Base-by-base conservation (phyloP, 2,797 vertebrate species). In the Selene dorsalis region DNA sequence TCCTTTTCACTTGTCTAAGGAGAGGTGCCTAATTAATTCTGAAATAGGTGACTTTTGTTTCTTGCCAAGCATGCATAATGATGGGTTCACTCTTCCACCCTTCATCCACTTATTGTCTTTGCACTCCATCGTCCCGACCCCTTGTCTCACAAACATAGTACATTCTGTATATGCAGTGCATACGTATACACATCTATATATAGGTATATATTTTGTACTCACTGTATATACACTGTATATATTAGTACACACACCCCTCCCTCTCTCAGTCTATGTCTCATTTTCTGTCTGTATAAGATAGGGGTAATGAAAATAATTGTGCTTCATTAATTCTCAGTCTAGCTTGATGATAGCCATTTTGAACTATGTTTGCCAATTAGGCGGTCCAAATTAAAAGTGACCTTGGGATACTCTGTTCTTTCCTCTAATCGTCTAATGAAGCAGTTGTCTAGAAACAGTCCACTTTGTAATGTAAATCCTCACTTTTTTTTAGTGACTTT, bases 291-390 rank as follows among this genome's bases (percentile, higher is more conserved):
- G 94, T 95, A 93, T 96, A 93, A 94, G 95, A 96, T 95, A 95
- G 95, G 95, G 94, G 95, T 96, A 97, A 97, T 97, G 96, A 97
- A 97, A 97, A 97, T 97, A 96, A 97, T 97, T 96, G 95, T 96
- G 96, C 96, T 96, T 97, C 96, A 98, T 98, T 97, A 97, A 98
- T 97, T 97, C 94, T 90, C 92, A 95, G 95, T 94, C 96, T 95
- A 95, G 95, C 94, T 97, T 96, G 96, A 96, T 97, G 96, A 97
- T 96, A 96, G 96, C 96, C 96, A 96, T 98, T 98, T 97, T 96
- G 95, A 98, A 96, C 95, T 95, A 95, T 97, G 96, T 98, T 97
- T 98, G 96, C 96, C 96, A 98, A 98, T 99, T 99, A 97, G 96
- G 92, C 94, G 85, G 96, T 96, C 96, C 96, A 97, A 98, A 98